Evolutionary conservation across 2,113 vertebrate species (phyloP).

Genomic region (Hirundichthys speculiger): DNA sequence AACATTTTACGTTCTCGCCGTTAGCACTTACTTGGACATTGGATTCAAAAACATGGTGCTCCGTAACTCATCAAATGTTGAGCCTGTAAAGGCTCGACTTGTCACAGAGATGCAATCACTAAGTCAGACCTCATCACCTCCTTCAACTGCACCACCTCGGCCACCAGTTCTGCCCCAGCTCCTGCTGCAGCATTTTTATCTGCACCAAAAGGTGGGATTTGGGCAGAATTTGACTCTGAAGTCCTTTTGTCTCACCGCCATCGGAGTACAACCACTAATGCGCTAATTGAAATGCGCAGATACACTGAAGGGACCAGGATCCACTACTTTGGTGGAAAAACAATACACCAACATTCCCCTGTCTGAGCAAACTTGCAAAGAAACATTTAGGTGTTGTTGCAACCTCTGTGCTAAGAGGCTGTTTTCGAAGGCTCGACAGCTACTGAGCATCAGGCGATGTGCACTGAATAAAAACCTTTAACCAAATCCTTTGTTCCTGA

Average conservation of each 20-base stretch:
- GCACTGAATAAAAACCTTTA: no score
- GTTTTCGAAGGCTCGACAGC: no score
- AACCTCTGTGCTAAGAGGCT: no score
- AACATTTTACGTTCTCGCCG: conserved; percentile 11
- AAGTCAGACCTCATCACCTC: background rate
- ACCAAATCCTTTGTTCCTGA: no score
- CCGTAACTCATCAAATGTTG: conserved; percentile 12
- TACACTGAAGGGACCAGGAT: background rate
- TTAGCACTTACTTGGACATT: conserved; percentile 21
- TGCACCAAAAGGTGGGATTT: conserved; percentile 26
- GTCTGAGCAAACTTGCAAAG: no score
- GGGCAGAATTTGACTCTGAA: conserved; percentile 10
- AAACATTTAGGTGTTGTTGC: no score
- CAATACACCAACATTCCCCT: no score
- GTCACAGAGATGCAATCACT: conserved; percentile 21
- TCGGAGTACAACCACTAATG: background rate
- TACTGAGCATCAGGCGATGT: no score
- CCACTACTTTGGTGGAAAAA: no score
- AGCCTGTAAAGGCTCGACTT: no score
- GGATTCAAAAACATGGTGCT: conserved; percentile 25
- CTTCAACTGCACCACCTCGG: no score
- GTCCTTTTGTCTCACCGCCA: background rate
- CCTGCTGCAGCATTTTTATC: background rate
- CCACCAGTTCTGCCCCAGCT: conserved; percentile 10
- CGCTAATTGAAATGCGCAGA: background rate